Conservation (phyloP, 2,888 invertebrate genomes). For the Drosophila cyrtoloma region DNA sequence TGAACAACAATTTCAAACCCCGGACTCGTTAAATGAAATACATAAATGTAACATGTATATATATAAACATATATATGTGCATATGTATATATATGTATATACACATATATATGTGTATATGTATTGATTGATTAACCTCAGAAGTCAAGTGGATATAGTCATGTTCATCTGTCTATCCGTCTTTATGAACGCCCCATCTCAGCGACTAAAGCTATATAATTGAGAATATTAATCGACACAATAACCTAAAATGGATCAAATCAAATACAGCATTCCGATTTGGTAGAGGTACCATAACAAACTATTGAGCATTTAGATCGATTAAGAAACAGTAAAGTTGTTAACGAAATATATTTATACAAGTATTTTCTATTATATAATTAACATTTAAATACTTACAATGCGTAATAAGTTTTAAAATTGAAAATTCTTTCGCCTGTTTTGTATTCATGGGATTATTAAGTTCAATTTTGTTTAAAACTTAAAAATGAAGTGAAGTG, state of each 20-base stretch:
- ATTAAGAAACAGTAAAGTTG: neutral
- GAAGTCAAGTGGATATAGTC: neutral
- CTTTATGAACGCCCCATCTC: neutral
- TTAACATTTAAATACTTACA: neutral
- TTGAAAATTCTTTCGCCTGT: neutral
- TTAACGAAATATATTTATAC: neutral
- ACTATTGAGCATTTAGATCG: neutral
- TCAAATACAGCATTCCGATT: neutral
- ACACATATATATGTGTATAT: neutral
- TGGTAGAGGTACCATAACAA: neutral
- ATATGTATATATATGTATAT: neutral
- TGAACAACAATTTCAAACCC: neutral
- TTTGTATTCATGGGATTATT: neutral
- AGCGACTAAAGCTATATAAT: neutral
- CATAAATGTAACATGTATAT: neutral
- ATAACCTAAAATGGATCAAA: neutral
- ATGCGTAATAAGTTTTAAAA: neutral
- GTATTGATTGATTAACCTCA: neutral
- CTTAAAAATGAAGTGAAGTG: neutral
- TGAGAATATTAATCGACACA: neutral
- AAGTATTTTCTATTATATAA: neutral
- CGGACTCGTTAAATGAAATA: neutral
- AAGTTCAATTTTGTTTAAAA: neutral
- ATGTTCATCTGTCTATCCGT: neutral
- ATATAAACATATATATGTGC: neutral